Evolutionary conservation across 2,888 invertebrate species (phyloP), one percentile per base, ranked within the genome.

Genomic region (Pilophorus perplexus): DNA sequence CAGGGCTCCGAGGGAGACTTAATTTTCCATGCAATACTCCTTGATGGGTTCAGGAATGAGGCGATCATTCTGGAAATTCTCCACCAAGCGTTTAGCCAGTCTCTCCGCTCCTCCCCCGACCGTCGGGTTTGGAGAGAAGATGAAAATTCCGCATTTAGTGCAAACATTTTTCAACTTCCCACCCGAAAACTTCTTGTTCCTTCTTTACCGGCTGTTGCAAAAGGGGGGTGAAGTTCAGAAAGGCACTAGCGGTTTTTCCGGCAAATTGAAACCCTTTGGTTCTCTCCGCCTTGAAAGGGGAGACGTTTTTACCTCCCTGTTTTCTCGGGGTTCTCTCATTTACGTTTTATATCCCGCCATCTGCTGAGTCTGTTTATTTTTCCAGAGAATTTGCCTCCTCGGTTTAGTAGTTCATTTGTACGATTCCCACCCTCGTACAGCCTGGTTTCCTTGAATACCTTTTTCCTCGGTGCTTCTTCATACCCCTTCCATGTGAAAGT

Each of bases 11-110:
- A 42, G 48, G 59, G 10, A 33, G 46, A 62, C 33, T 62, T 62
- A 44, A 62, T 62, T 62, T 28, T 46, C 46, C 20, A 44, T 33
- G 62, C 62, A 62, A 48, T 62, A 46, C 33, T 33, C 46, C 48
- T 62, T 46, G 62, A 62, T 62, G 62, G 62, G 38, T 20, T 28
- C 28, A 12, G 37, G 33, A 46, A 62, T 62, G 62, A 62, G 48
- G 48, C 46, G 59, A 59, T 59, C 42, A 59, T 59, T 40, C 40
- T 10, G 8, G 59, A 25, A 40, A 38, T 55, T 55, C 18, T 2
- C 28, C 46, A 22, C 25, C 18, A 46, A 46, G n/a, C 20, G 22
- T 22, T 10, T 20, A 42, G 14, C 16, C 12, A 18, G 18, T 16
- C 5, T 28, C 14, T 28, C 48, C 52, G 16, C 4, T 27, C 23